Base-by-base conservation (phyloP, 2,113 vertebrate species). In the Aptenodytes forsteri region DNA sequence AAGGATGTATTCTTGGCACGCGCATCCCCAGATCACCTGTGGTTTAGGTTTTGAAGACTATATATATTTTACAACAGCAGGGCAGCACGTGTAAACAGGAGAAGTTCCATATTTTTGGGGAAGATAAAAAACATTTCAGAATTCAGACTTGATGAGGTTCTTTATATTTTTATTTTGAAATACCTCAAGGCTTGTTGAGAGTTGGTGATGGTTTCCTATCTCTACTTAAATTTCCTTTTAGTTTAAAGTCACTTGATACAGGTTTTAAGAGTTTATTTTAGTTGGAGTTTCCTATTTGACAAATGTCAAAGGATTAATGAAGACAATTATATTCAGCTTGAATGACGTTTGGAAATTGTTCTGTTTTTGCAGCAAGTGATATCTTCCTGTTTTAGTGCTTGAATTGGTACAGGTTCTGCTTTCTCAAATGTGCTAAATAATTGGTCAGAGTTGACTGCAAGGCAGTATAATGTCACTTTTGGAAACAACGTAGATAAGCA, bases 381-480 rank as follows among this genome's bases (percentile, higher is more conserved):
- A 84, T 12, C 55, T 62, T 94, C 65, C 66, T 85, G 66, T 13
- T 70, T 95, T 87, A 83, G 77, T 83, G 71, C 80, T 93, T 92
- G 83, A 72, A 71, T 95, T 91, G 56, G 13, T 91, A 52, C 66
- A 96, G 89, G 89, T 96, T 94, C 75, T 87, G 47, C 77, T 85
- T 83, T 89, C 83, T 67, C 72, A 78, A 87, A 86, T 82, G 56
- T 50, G 30, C 87, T 95, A 71, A 96, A 96, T 96, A 96, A 97
- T 95, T 92, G 95, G 94, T 95, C 93, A 88, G 92, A 79, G 64
- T 83, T 94, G 94, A 86, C 92, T 95, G 71, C 91, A 84, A 73
- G 82, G 46, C 54, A 62, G 69, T 38, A 15, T 89, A 92, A 83
- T 88, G 81, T 90, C 94, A 91, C 89, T 96, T 95, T 65, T 79